Evolutionary conservation across 2,113 vertebrate genomes (phyloP).

Genomic region (Hyla sarda): DNA sequence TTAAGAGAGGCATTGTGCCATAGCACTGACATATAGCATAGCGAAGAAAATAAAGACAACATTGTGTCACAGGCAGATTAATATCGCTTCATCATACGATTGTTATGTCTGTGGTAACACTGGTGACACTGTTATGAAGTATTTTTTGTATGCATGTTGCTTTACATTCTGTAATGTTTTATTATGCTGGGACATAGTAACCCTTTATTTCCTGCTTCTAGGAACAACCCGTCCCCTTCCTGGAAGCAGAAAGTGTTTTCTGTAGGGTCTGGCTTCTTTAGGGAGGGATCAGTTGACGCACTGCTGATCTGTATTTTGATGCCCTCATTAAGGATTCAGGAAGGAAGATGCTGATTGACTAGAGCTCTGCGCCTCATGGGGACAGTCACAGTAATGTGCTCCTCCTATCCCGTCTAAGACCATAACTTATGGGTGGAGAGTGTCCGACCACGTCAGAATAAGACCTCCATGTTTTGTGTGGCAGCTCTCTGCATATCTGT

Average conservation of each 20-base stretch:
- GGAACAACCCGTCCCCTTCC: neutral
- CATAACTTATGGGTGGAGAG: neutral
- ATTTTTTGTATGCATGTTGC: too few species aligned
- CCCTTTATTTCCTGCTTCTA: neutral
- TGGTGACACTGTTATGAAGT: too few species aligned
- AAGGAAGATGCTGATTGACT: neutral
- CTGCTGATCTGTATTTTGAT: neutral
- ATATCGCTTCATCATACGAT: too few species aligned
- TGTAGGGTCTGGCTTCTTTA: neutral
- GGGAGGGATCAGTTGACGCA: neutral
- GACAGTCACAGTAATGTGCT: neutral
- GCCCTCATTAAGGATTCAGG: conserved; percentile 2
- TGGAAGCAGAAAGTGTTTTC: neutral
- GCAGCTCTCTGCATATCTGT: neutral
- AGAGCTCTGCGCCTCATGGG: neutral
- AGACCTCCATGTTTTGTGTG: conserved; percentile 19
- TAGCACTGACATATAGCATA: too few species aligned
- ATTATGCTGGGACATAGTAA: too few species aligned
- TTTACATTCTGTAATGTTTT: neutral
- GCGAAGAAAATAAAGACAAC: too few species aligned
- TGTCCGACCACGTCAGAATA: too few species aligned
- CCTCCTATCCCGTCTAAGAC: neutral
- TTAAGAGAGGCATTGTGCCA: too few species aligned
- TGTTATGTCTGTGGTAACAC: too few species aligned
- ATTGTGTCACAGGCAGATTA: too few species aligned